Evolutionary conservation across 2,888 invertebrate genomes (phyloP).

Genomic region (Apodemia duryi): DNA sequence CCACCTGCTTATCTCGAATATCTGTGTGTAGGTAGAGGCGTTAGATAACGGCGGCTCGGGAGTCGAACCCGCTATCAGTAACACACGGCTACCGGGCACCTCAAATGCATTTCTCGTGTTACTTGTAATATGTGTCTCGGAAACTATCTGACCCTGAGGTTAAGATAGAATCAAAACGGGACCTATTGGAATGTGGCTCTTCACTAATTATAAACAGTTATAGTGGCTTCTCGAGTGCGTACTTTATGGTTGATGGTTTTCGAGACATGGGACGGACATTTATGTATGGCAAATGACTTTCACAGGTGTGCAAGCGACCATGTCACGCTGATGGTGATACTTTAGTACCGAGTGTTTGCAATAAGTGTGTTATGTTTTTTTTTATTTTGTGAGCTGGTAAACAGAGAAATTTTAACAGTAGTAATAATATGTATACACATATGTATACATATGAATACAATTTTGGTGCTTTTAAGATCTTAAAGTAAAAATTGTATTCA

Average conservation of each 20-base stretch:
- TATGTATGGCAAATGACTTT: conserved; percentile 9
- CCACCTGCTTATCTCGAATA: conserved; percentile 61
- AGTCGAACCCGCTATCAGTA: conserved; percentile 49
- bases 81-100: conserved; percentile 50
- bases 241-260: conserved; percentile 25
- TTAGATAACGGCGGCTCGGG: conserved; percentile 45
- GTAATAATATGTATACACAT: too few relatives aligned
- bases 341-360: background rate
- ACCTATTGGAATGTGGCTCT: conserved; percentile 33
- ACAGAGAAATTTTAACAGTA: too few relatives aligned
- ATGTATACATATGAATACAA: too few relatives aligned
- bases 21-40: conserved; percentile 45
- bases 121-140: conserved; percentile 54
- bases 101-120: conserved; percentile 75
- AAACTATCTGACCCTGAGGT: conserved; percentile 35
- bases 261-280: conserved; percentile 1
- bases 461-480: too few relatives aligned
- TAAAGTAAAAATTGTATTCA: too few relatives aligned
- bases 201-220: conserved; percentile 31
- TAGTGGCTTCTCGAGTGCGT: conserved; percentile 24
- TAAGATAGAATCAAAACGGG: conserved; percentile 33
- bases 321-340: background rate
- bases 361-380: background rate
- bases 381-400: background rate
- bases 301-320: background rate